A percentile compares a stretch with the other conserved stretches of the same genome.
Evolutionary conservation across 2,888 invertebrate species (phyloP).

Genomic region (Scaptomyza flava): DNA sequence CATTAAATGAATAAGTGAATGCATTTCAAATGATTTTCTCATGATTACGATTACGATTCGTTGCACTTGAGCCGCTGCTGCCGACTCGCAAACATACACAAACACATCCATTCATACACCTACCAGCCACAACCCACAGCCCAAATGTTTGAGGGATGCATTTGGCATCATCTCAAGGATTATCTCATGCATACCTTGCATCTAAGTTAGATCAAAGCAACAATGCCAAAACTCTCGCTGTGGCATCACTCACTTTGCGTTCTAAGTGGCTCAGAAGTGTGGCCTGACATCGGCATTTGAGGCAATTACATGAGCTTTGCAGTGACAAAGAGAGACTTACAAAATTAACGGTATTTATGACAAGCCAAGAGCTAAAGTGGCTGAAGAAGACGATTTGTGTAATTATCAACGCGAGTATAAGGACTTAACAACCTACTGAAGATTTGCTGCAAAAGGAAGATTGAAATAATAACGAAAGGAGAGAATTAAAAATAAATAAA

Average conservation of each 20-base stretch:
- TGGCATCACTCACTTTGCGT: constrained; percentile 19
- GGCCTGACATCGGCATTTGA: constrained; percentile 42
- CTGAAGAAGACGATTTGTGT: not conserved
- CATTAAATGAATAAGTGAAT: constrained; percentile 60
- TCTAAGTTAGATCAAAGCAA: constrained; percentile 62
- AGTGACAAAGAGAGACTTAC: not conserved
- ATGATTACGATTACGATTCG: constrained; percentile 26
- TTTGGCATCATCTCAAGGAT: constrained; percentile 5
- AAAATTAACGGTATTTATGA: constrained; percentile 20
- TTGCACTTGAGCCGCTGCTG: constrained; percentile 43
- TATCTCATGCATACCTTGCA: constrained; percentile 19
- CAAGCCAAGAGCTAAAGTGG: constrained; percentile 7
- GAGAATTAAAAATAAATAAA: too few relatives aligned
- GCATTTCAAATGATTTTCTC: constrained; percentile 57
- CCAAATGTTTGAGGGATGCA: constrained; percentile 1
- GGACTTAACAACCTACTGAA: not conserved
- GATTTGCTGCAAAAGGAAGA: not conserved
- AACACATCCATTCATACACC: not conserved
- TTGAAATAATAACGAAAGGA: too few relatives aligned
- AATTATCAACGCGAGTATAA: not conserved
- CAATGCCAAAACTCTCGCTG: constrained; percentile 12
- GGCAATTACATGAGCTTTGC: constrained; percentile 48
- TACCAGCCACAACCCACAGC: not conserved
- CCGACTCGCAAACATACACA: not conserved
- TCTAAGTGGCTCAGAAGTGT: constrained; percentile 32